A percentile compares a stretch with the other conserved stretches of the same genome.
These are phyloP conservation scores for Limosa lapponica DNA, from an alignment of 2,797 vertebrate species.

Conservation along the genomic window DNA sequence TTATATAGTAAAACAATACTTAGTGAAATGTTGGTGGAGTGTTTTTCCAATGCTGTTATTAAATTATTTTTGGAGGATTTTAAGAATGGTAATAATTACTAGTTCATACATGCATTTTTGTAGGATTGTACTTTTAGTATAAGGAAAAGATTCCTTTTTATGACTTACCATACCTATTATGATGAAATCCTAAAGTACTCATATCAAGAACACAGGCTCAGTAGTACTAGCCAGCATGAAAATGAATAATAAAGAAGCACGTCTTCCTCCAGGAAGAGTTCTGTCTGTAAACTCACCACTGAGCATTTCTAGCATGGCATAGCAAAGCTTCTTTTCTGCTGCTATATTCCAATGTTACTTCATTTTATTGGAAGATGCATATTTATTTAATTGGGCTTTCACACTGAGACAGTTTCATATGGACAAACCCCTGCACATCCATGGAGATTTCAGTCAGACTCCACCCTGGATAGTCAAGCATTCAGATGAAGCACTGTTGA, in stretches of 20 bases:
- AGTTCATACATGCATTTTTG: background rate
- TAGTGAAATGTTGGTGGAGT: conserved; percentile 26
- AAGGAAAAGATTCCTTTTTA: background rate
- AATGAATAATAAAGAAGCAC: background rate
- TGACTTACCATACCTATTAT: background rate
- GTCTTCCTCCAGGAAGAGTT: background rate
- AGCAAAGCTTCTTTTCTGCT: background rate
- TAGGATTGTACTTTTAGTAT: background rate
- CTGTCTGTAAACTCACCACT: background rate
- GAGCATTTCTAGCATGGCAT: background rate
- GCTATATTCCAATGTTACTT: background rate
- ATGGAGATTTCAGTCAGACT: background rate
- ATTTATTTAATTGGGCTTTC: background rate
- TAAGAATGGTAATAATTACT: conserved; percentile 16
- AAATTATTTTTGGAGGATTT: conserved; percentile 55
- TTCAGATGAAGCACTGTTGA: background rate
- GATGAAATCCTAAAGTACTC: background rate
- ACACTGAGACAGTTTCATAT: background rate
- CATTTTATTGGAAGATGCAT: background rate
- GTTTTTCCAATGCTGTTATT: background rate
- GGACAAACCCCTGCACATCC: background rate
- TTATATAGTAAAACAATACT: conserved; percentile 29
- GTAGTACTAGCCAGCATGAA: background rate
- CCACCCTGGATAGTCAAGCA: background rate
- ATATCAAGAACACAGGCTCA: background rate